Percentiles rank a stretch among this genome's conserved stretches.
Evolutionary conservation across 2,797 vertebrate genomes (phyloP).

Genomic region (Melanotaenia trifasciata): DNA sequence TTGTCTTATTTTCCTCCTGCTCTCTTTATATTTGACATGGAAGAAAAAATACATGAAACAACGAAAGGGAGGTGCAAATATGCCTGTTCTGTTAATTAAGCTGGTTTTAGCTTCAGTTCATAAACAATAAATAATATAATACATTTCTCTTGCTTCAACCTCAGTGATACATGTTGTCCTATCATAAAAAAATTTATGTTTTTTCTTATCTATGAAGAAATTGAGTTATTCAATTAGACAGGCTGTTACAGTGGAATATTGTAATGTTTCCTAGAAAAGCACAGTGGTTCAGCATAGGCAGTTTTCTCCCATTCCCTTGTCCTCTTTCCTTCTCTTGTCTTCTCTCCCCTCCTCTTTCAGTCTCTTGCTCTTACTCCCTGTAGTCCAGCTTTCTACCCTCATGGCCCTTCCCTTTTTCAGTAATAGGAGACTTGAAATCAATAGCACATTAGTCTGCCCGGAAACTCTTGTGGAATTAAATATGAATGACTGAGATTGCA

Average conservation of each 20-base stretch:
- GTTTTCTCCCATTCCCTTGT: constrained; percentile 49
- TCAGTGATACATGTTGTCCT: constrained; percentile 14
- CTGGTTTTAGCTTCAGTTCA: constrained; percentile 48
- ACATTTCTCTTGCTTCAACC: constrained; percentile 33
- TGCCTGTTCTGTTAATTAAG: constrained; percentile 24
- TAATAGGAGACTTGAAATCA: constrained; percentile 87
- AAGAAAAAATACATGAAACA: constrained; percentile 49
- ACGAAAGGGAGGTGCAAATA: constrained; percentile 27
- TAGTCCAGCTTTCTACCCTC: constrained; percentile 59
- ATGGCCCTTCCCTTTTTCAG: constrained; percentile 69
- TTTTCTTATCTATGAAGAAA: constrained; percentile 24
- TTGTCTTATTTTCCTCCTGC: constrained; percentile 34
- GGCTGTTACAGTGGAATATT: constrained; percentile 28
- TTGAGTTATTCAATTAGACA: constrained; percentile 26
- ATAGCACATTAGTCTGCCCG: constrained; percentile 88
- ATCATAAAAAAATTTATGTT: constrained; percentile 33
- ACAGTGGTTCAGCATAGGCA: constrained; percentile 40
- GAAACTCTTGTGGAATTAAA: constrained; percentile 87
- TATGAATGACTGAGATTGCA: constrained; percentile 88
- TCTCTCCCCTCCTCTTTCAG: constrained; percentile 64
- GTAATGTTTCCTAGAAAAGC: constrained; percentile 48
- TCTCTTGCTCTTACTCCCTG: constrained; percentile 69
- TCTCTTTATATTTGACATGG: constrained; percentile 44
- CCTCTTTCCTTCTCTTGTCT: neutral
- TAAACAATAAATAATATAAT: constrained; percentile 56